These are phyloP conservation scores for Elephas maximus DNA, from an alignment of 2,113 vertebrate genomes.

Conservation along the genomic window DNA sequence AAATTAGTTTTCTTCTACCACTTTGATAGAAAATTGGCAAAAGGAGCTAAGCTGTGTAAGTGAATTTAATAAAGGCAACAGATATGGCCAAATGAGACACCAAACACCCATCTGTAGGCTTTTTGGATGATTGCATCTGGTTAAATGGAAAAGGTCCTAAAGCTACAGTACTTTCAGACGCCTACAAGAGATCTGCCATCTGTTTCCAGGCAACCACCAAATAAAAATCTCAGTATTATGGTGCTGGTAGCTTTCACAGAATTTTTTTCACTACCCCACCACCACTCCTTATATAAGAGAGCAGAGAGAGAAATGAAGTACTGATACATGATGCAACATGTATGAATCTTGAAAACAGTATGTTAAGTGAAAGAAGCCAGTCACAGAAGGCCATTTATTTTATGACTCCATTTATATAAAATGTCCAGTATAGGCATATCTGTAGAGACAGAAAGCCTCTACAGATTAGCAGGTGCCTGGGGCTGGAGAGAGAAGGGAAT, in stretches of 20 bases:
- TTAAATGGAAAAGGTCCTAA: neutral
- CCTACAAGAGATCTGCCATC: neutral
- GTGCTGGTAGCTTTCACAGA: neutral
- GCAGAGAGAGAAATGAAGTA: neutral
- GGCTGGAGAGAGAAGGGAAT: neutral
- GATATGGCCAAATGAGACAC: neutral
- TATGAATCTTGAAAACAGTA: neutral
- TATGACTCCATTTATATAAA: neutral
- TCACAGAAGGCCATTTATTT: neutral
- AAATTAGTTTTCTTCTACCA: neutral
- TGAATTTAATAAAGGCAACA: slow-evolving; percentile 40
- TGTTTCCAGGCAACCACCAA: slow-evolving; percentile 2
- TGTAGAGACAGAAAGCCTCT: neutral
- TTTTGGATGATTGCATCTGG: neutral
- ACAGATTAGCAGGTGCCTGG: neutral
- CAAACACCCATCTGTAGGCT: neutral
- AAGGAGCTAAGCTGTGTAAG: neutral
- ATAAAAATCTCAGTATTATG: slow-evolving; percentile 1
- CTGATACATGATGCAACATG: neutral
- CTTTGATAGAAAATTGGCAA: neutral
- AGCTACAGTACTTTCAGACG: neutral
- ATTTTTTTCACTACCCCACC: neutral
- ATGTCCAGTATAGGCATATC: neutral
- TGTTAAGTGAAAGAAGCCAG: slow-evolving; percentile 5
- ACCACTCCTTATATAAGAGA: neutral